Evolutionary conservation across 2,797 vertebrate species (phyloP).

Genomic region (Sphaeramia orbicularis): DNA sequence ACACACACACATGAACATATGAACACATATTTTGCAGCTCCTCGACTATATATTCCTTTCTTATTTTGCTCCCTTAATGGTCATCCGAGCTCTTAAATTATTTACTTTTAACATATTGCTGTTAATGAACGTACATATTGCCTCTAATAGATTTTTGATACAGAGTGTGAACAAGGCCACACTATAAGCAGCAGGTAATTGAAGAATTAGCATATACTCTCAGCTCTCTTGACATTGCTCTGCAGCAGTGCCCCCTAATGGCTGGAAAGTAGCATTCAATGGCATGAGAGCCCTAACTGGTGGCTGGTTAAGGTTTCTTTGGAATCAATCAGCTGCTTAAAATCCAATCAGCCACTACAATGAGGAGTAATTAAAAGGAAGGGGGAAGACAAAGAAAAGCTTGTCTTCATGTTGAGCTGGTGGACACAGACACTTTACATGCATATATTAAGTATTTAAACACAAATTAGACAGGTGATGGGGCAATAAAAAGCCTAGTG

Average conservation of each 20-base stretch:
- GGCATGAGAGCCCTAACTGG: too few species aligned
- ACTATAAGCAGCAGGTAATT: constrained; percentile 67
- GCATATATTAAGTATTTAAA: neutral
- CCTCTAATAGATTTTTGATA: constrained; percentile 64
- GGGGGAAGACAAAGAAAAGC: too few species aligned
- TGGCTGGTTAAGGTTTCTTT: too few species aligned
- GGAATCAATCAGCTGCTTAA: constrained; percentile 41
- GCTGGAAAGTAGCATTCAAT: too few species aligned
- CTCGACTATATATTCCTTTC: too few species aligned
- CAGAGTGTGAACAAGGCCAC: constrained; percentile 57
- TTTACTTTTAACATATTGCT: constrained; percentile 25
- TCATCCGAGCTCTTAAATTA: too few species aligned
- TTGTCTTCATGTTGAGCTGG: neutral
- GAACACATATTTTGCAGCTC: too few species aligned
- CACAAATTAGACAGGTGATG: constrained; percentile 28
- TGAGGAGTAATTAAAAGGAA: too few species aligned
- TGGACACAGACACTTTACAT: constrained; percentile 17
- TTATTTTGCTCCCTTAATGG: too few species aligned
- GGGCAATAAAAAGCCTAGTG: neutral
- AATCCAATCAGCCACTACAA: too few species aligned
- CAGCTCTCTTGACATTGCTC: constrained; percentile 45
- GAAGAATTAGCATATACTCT: constrained; percentile 59
- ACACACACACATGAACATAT: neutral
- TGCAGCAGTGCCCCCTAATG: constrained; percentile 66
- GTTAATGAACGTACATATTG: constrained; percentile 49